Percentiles rank a stretch among this genome's conserved stretches.
These are phyloP conservation scores for Acanthopagrus latus DNA, from an alignment of 2,797 vertebrate genomes.

Conservation along the genomic window DNA sequence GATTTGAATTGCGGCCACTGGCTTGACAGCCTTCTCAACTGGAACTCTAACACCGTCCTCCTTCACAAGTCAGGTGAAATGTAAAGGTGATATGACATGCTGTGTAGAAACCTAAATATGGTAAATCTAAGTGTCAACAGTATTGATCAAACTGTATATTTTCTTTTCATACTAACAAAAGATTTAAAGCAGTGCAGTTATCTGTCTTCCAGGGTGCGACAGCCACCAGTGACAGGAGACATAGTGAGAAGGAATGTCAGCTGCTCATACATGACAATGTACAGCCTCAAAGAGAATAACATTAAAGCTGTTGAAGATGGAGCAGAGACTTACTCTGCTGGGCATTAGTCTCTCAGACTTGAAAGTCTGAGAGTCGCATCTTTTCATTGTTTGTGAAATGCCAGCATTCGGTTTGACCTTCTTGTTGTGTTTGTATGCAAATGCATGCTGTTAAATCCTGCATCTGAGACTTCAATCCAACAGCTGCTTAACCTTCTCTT, in stretches of 20 bases:
- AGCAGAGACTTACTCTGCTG: slow-evolving; percentile 61
- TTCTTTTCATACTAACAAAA: background rate
- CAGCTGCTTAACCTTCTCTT: slow-evolving; percentile 8
- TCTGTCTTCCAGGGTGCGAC: slow-evolving; percentile 21
- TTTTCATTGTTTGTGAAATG: slow-evolving; percentile 57
- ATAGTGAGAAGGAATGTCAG: slow-evolving; percentile 56
- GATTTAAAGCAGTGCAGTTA: slow-evolving; percentile 8
- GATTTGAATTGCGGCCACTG: no score
- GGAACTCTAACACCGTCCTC: no score
- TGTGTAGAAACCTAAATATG: no score
- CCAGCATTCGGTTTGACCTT: slow-evolving; percentile 34
- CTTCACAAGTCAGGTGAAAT: no score
- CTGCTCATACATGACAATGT: slow-evolving; percentile 71
- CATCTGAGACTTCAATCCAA: background rate
- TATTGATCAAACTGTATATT: background rate
- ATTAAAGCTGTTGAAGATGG: slow-evolving; percentile 75
- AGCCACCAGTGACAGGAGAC: slow-evolving; percentile 32
- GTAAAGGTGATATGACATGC: no score
- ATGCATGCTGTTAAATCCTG: background rate
- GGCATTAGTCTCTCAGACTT: slow-evolving; percentile 55
- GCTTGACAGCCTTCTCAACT: no score
- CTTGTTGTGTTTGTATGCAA: background rate
- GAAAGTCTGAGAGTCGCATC: slow-evolving; percentile 49
- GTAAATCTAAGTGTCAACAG: background rate
- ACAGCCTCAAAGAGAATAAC: slow-evolving; percentile 80